Base-by-base conservation (phyloP, 2,888 invertebrate species). In the Xestobium rufovillosum region DNA sequence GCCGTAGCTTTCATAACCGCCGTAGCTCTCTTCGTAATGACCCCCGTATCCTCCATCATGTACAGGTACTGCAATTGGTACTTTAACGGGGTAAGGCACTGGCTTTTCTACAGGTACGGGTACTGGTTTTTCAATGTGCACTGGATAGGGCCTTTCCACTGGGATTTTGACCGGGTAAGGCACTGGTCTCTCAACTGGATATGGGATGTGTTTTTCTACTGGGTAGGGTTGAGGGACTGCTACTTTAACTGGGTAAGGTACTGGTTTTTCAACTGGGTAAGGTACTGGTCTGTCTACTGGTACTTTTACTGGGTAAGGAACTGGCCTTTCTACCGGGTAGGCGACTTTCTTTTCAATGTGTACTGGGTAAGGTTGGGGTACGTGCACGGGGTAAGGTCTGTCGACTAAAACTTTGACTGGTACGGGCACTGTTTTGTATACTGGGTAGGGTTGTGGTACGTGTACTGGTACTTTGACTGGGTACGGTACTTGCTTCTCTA, bases 391-490 rank as follows among this genome's bases (percentile, higher is more conserved):
- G 68, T 78, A 78, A 31, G 80, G 80, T 65, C 74, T 74, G 67
- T 74, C 78, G 36, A 79, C 78, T 50, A 75, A 76, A 32, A 78
- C 80, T 59, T 82, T 80, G 19, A 83, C 82, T 46, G 81, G 80
- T 34, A 73, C 71, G 33, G 76, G 80, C 39, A 85, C 75, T 52
- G 80, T 77, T 49, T 73, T 75, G 51, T 69, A 67, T 6, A 84
- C 76, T 31, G 83, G 83, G 67, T 80, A 83, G 44, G 80, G 83
- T 61, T 79, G 83, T 49, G 81, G 81, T 3, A 86, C 76, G 54
- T 82, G 83, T 0, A 82, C 80, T 60, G 75, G 79, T 23, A 83
- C 83, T 63, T 83, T 83, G 4, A 82, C 82, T 46, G 81, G 80
- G 57, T 76, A 75, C 55, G 80, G 81, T 54, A 81, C 76, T 60